phyloP scores from a whole-genome alignment of 1,140 invertebrate genomes.

The Sarcophaga bullata region DNA sequence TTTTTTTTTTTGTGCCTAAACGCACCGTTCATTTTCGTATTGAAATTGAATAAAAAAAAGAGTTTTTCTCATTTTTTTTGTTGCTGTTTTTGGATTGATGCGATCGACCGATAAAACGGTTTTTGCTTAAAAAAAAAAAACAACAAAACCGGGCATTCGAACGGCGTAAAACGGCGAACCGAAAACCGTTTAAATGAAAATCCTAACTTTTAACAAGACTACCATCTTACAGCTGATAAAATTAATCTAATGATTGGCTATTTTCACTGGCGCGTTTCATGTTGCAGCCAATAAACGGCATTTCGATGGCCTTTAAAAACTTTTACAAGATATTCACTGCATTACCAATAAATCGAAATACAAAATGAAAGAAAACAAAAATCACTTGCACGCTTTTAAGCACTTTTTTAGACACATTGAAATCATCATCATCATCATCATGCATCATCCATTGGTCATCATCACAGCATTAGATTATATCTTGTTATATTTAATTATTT shows the following conservation, averaged over 20 bases:
- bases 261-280: not conserved
- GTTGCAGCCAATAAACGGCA: not conserved
- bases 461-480: too few species aligned
- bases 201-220: not conserved
- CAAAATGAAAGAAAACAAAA: too few species aligned
- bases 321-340: too few species aligned
- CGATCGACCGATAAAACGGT: constrained; percentile 18
- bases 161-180: not conserved
- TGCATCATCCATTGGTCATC: too few species aligned
- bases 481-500: too few species aligned
- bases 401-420: too few species aligned
- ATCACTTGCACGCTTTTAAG: too few species aligned
- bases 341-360: too few species aligned
- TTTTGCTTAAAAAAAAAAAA: not conserved
- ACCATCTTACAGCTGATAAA: not conserved
- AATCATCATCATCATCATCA: too few species aligned
- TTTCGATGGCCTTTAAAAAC: not conserved
- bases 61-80: not conserved
- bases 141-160: not conserved
- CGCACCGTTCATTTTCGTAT: not conserved
- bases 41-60: too few species aligned
- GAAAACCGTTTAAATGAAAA: not conserved
- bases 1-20: not conserved
- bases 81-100: not conserved
- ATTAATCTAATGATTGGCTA: not conserved